Conservation (phyloP, 2,888 invertebrate genomes). For the Andrena camellia region DNA sequence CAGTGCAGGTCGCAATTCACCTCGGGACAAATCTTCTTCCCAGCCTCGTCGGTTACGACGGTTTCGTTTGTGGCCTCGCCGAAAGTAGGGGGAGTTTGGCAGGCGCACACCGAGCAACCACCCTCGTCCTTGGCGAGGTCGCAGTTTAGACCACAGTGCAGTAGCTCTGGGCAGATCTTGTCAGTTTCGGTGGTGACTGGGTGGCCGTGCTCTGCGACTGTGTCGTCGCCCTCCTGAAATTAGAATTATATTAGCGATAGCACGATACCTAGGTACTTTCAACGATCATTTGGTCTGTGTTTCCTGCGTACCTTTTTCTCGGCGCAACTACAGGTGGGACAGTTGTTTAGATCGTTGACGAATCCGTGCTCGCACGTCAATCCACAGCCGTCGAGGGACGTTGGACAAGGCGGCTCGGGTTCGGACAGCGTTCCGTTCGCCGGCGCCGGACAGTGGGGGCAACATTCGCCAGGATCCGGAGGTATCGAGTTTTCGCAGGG, state of each 20-base stretch:
- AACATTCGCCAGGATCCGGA: constrained; percentile 78
- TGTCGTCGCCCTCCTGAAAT: constrained; percentile 44
- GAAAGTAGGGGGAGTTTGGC: constrained; percentile 59
- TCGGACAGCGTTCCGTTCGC: constrained; percentile 46
- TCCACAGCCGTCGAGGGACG: constrained; percentile 70
- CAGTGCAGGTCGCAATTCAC: constrained; percentile 80
- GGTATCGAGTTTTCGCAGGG: constrained; percentile 78
- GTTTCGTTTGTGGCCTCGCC: constrained; percentile 42
- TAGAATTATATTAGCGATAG: neutral
- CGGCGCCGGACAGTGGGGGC: constrained; percentile 75
- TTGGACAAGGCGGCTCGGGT: constrained; percentile 54
- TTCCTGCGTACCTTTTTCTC: constrained; percentile 52
- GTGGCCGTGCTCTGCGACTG: constrained; percentile 8
- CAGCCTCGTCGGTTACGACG: constrained; percentile 51
- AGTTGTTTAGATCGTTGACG: constrained; percentile 67
- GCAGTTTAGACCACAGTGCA: constrained; percentile 75
- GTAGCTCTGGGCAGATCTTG: constrained; percentile 72
- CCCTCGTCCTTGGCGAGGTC: constrained; percentile 73
- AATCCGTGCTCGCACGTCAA: constrained; percentile 75
- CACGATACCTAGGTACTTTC: too few species aligned
- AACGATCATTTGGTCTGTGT: too few species aligned
- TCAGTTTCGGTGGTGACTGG: constrained; percentile 36
- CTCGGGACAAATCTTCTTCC: constrained; percentile 75
- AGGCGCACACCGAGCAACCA: constrained; percentile 78
- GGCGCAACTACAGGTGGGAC: constrained; percentile 77